These are phyloP conservation scores for Drosophila persimilis DNA, from an alignment of 1,140 invertebrate species.

Conservation along the genomic window DNA sequence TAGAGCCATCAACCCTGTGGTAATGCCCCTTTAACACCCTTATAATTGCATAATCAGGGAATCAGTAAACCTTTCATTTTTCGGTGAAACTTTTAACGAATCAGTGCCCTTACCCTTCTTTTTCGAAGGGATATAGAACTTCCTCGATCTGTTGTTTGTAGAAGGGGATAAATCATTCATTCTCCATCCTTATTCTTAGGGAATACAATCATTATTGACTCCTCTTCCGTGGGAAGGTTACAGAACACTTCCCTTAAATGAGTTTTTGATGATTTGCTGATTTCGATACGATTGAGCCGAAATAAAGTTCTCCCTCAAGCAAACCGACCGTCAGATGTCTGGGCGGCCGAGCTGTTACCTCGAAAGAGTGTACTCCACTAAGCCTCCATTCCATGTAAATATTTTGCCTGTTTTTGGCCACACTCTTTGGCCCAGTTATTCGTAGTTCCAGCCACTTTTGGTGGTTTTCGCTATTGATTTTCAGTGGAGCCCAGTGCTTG, in stretches of 20 bases:
- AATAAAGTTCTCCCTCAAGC: conserved; percentile 30
- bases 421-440: conserved; percentile 29
- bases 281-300: conserved; percentile 60
- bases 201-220: no score
- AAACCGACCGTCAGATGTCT: conserved; percentile 18
- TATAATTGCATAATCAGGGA: conserved; percentile 54
- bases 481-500: conserved; percentile 11
- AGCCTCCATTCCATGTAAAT: conserved; percentile 6
- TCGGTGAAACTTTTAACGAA: no score
- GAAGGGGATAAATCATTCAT: no score
- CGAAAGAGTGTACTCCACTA: neutral
- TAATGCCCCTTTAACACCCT: conserved; percentile 31
- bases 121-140: neutral
- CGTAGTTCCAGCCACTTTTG: conserved; percentile 16
- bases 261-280: conserved; percentile 69
- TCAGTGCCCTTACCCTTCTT: no score
- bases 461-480: conserved; percentile 32
- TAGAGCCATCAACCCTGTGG: neutral
- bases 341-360: neutral
- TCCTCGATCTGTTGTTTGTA: no score
- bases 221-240: no score
- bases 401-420: conserved; percentile 10
- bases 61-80: conserved; percentile 4
- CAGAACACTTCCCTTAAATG: conserved; percentile 46
- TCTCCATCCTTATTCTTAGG: neutral